A percentile compares a stretch with the other conserved stretches of the same genome.
These are phyloP conservation scores for Amblyjoppa fuscipennis DNA, from an alignment of 2,888 invertebrate genomes.

Conservation along the genomic window DNA sequence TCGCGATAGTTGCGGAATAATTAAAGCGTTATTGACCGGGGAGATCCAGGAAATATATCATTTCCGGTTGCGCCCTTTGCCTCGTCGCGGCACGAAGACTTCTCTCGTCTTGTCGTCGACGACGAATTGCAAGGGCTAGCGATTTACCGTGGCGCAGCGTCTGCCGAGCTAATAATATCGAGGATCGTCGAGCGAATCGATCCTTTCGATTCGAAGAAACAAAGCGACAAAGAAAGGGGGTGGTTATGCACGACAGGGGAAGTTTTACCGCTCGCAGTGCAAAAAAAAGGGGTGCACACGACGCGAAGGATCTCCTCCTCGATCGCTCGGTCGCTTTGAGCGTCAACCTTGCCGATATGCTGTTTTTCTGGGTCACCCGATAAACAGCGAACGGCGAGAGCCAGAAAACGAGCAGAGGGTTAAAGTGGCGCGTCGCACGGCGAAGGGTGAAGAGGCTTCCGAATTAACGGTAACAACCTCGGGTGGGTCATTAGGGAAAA, in stretches of 20 bases:
- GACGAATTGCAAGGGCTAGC: neutral
- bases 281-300: conserved; percentile 18
- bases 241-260: conserved; percentile 35
- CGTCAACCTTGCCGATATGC: conserved; percentile 63
- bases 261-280: neutral
- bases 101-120: neutral
- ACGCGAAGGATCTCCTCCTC: conserved; percentile 53
- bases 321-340: conserved; percentile 26
- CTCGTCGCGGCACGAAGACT: neutral
- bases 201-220: conserved; percentile 58
- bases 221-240: conserved; percentile 47
- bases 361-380: conserved; percentile 83
- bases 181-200: conserved; percentile 52
- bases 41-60: neutral
- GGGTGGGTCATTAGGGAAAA: conserved; percentile 80
- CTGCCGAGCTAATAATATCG: conserved; percentile 9
- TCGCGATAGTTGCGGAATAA: neutral
- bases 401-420: conserved; percentile 44
- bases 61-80: neutral
- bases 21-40: neutral
- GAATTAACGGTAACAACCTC: conserved; percentile 83
- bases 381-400: conserved; percentile 72
- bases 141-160: neutral
- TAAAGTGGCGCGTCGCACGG: conserved; percentile 64
- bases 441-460: conserved; percentile 69